Percentiles rank a stretch among this genome's conserved stretches.
Evolutionary conservation across 2,888 invertebrate species (phyloP).

Genomic region (Orchestes rusci): DNA sequence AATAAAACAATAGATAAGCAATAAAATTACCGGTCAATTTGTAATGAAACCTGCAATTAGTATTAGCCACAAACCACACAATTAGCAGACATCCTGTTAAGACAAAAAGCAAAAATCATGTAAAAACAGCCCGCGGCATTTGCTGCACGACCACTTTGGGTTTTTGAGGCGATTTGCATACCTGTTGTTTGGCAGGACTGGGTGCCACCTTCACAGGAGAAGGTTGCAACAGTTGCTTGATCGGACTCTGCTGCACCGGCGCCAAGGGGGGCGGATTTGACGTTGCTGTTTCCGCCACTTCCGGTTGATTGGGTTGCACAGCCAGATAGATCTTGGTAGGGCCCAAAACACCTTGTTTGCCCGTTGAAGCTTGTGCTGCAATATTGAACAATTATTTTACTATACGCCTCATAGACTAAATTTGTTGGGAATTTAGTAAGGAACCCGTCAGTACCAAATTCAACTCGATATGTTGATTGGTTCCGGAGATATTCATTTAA

Average conservation of each 20-base stretch:
- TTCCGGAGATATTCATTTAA: no score
- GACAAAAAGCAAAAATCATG: no score
- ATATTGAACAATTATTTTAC: slow-evolving; percentile 2
- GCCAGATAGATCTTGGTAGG: slow-evolving; percentile 82
- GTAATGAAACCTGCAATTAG: no score
- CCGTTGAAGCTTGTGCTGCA: slow-evolving; percentile 77
- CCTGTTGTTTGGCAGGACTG: slow-evolving; percentile 32
- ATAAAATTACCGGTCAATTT: no score
- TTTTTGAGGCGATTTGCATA: slow-evolving; percentile 38
- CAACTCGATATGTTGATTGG: no score
- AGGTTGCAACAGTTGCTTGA: slow-evolving; percentile 21
- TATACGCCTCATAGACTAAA: no score
- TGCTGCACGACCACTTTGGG: slow-evolving; percentile 40
- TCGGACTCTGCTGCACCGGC: slow-evolving; percentile 43
- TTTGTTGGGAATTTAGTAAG: no score
- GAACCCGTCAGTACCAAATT: no score
- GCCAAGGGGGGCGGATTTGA: slow-evolving; percentile 47
- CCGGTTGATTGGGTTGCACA: slow-evolving; percentile 62
- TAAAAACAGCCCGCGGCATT: slow-evolving; percentile 33
- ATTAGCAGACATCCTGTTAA: no score
- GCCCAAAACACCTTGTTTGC: slow-evolving; percentile 76
- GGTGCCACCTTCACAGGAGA: slow-evolving; percentile 9
- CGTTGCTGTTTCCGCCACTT: slow-evolving; percentile 20
- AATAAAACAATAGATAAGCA: no score
- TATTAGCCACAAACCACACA: no score